Conservation (phyloP, 2,888 invertebrate species). For the Oegoconia quadripuncta region DNA sequence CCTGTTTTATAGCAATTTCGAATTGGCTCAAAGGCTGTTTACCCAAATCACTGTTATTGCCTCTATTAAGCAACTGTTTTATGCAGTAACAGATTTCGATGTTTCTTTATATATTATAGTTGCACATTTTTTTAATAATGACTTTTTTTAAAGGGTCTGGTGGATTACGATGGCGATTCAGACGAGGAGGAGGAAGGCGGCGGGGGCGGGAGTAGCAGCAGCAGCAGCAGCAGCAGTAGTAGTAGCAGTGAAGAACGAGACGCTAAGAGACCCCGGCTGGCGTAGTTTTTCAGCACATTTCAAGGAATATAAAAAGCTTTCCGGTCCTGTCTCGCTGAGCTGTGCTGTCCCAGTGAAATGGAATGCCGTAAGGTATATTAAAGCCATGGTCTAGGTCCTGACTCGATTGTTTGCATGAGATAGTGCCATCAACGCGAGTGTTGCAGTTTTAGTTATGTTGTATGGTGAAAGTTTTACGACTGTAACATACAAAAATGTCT, state of each 20-base stretch:
- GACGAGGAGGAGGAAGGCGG: slow-evolving; percentile 91
- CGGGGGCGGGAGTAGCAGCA: slow-evolving; percentile 23
- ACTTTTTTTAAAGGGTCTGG: slow-evolving; percentile 84
- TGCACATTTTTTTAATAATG: background rate
- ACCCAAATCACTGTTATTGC: too few relatives aligned
- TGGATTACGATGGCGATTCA: slow-evolving; percentile 98
- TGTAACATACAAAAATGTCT: background rate
- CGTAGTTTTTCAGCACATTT: slow-evolving; percentile 77
- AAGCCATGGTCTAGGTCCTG: background rate
- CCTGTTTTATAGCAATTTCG: too few relatives aligned
- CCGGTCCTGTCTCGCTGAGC: slow-evolving; percentile 41
- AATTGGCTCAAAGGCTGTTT: too few relatives aligned
- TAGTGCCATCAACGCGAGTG: too few relatives aligned
- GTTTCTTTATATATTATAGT: too few relatives aligned
- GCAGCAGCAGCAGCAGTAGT: slow-evolving; percentile 20
- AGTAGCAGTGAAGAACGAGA: slow-evolving; percentile 80
- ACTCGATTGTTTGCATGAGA: background rate
- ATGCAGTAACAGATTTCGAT: too few relatives aligned
- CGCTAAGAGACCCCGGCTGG: slow-evolving; percentile 86
- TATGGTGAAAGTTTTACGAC: too few relatives aligned
- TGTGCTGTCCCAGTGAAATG: slow-evolving; percentile 45
- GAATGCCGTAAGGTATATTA: slow-evolving; percentile 18
- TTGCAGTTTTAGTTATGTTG: too few relatives aligned
- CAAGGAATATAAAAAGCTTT: slow-evolving; percentile 61
- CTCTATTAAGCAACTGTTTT: background rate